Conservation (phyloP, 2,888 invertebrate species). For the Aleiodes leptofemur region DNA sequence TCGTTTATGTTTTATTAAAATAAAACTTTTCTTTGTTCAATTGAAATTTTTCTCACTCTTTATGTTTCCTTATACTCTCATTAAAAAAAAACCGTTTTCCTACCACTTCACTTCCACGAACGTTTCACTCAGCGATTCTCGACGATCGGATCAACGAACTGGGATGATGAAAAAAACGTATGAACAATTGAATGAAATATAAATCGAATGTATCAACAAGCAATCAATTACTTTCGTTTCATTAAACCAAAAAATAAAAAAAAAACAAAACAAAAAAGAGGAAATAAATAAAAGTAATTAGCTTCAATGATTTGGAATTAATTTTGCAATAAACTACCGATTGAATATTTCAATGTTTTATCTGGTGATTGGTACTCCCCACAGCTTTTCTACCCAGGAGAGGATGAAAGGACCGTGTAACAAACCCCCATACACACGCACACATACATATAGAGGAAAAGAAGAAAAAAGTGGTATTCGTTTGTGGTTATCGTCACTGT, state of each 20-base stretch:
- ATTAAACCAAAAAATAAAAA: too few species aligned
- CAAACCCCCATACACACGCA: conserved; percentile 13
- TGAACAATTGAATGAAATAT: neutral
- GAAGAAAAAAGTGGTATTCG: too few species aligned
- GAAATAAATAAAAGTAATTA: neutral
- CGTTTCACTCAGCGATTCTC: conserved; percentile 19
- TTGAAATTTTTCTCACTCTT: neutral
- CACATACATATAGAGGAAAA: conserved; percentile 19
- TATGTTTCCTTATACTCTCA: conserved; percentile 15
- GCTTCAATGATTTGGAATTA: neutral
- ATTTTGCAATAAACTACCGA: neutral
- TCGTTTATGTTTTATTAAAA: too few species aligned
- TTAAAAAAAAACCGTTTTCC: conserved; percentile 10
- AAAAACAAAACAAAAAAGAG: too few species aligned
- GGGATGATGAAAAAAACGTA: neutral
- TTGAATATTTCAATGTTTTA: neutral
- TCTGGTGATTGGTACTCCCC: conserved; percentile 8
- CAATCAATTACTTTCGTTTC: too few species aligned
- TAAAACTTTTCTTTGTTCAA: neutral
- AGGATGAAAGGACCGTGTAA: conserved; percentile 20
- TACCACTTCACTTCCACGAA: conserved; percentile 33
- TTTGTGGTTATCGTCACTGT: conserved; percentile 16
- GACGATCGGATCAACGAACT: conserved; percentile 14
- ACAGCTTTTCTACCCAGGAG: conserved; percentile 8
- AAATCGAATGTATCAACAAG: neutral